Conservation (phyloP, 2,888 invertebrate species). For the Drosophila kuntzei region DNA sequence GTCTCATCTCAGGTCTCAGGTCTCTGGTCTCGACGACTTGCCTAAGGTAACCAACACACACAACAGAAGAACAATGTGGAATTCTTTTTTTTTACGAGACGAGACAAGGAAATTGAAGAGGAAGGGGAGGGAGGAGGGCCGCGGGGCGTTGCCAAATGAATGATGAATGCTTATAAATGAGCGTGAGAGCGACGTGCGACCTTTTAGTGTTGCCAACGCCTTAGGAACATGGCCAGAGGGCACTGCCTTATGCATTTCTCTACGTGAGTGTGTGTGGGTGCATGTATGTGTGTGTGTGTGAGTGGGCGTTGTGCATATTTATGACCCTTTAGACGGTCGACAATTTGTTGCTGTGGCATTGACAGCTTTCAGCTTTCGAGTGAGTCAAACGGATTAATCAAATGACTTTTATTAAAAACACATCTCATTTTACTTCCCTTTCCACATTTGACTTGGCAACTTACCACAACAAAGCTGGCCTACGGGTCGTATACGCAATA, state of each 20-base stretch:
- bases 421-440: not conserved
- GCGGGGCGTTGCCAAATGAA: slow-evolving; percentile 62
- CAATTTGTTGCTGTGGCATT: slow-evolving; percentile 56
- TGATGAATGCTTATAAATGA: slow-evolving; percentile 76
- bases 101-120: not conserved
- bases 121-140: not conserved
- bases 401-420: slow-evolving; percentile 40
- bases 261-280: slow-evolving; percentile 1
- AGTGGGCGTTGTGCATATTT: slow-evolving; percentile 53
- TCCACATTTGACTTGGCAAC: not conserved
- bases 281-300: slow-evolving; percentile 10
- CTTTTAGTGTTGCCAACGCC: slow-evolving; percentile 61
- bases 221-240: slow-evolving; percentile 26
- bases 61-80: slow-evolving; percentile 53
- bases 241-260: slow-evolving; percentile 35
- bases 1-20: slow-evolving; percentile 4
- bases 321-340: slow-evolving; percentile 54
- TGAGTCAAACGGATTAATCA: slow-evolving; percentile 46
- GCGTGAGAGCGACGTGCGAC: slow-evolving; percentile 64
- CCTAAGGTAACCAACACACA: slow-evolving; percentile 61
- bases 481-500: slow-evolving; percentile 31
- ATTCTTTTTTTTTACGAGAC: slow-evolving; percentile 34
- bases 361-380: slow-evolving; percentile 48
- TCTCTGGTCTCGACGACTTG: slow-evolving; percentile 14
- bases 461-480: slow-evolving; percentile 35